Percentiles rank a stretch among this genome's conserved stretches.
phyloP scores from a whole-genome alignment of 2,888 invertebrate genomes.

The Sussaba pulchella region DNA sequence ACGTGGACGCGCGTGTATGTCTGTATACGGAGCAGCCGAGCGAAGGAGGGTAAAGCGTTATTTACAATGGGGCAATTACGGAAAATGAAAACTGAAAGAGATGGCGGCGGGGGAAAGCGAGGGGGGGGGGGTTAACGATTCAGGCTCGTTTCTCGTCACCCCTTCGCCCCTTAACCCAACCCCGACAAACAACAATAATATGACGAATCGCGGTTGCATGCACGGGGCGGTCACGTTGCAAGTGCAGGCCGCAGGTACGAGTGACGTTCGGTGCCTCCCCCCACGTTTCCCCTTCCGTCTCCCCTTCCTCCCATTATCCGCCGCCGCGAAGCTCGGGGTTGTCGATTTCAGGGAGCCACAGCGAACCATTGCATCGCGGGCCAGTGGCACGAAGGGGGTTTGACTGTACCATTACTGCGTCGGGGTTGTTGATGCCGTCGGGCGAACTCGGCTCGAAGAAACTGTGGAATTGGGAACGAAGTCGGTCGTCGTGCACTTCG shows the following conservation, averaged over 20 bases:
- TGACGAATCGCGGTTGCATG: slow-evolving; percentile 20
- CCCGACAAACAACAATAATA: slow-evolving; percentile 34
- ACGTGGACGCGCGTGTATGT: neutral
- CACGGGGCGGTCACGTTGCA: slow-evolving; percentile 32
- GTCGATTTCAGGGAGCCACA: slow-evolving; percentile 37
- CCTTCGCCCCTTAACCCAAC: neutral
- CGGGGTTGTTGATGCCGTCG: slow-evolving; percentile 57
- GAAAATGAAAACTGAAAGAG: slow-evolving; percentile 44
- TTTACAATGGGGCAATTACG: slow-evolving; percentile 56
- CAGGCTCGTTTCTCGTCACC: neutral
- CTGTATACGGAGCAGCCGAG: neutral
- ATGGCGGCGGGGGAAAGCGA: neutral
- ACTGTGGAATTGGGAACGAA: slow-evolving; percentile 74
- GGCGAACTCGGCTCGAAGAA: slow-evolving; percentile 65
- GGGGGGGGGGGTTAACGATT: neutral
- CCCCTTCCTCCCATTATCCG: too few relatives aligned
- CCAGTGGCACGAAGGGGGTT: slow-evolving; percentile 28
- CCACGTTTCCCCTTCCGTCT: too few relatives aligned
- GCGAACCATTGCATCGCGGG: neutral
- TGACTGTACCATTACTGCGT: slow-evolving; percentile 48
- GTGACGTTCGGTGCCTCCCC: too few relatives aligned
- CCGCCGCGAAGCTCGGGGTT: too few relatives aligned
- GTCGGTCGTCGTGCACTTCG: slow-evolving; percentile 53
- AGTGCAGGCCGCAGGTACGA: slow-evolving; percentile 31
- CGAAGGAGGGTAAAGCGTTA: slow-evolving; percentile 22